Conservation (phyloP, 2,113 vertebrate genomes). For the Todiramphus chloris region DNA sequence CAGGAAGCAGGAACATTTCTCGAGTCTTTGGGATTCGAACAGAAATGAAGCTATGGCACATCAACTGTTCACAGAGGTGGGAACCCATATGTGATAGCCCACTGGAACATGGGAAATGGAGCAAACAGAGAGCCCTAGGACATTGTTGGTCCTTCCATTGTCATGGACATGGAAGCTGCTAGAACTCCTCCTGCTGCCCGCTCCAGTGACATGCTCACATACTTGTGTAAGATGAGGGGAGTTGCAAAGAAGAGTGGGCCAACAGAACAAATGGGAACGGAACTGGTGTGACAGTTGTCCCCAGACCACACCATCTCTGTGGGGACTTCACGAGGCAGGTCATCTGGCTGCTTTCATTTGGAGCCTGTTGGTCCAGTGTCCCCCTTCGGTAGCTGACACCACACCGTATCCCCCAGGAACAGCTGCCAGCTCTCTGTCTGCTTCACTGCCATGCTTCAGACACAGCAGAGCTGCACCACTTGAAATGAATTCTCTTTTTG, state of each 20-base stretch:
- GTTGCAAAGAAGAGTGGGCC: neutral
- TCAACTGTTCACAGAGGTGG: neutral
- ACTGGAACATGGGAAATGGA: neutral
- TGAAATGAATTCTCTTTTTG: neutral
- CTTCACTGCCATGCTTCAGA: neutral
- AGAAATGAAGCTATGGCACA: neutral
- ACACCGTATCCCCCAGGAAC: neutral
- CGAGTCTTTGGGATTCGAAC: neutral
- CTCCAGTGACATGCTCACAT: too few species aligned
- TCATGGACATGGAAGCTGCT: neutral
- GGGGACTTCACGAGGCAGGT: too few species aligned
- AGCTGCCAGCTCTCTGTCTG: neutral
- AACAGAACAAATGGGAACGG: neutral
- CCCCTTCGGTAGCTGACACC: neutral
- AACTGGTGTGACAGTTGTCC: neutral
- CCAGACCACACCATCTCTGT: neutral
- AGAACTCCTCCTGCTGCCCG: neutral
- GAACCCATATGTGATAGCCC: fast-evolving
- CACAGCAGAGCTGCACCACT: neutral
- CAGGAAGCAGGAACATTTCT: neutral
- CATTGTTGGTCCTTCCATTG: neutral
- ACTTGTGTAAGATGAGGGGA: neutral
- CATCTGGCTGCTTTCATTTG: neutral
- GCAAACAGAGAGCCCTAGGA: neutral
- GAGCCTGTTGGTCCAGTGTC: neutral